Conservation (phyloP, 2,797 vertebrate genomes). For the Xenops minutus region DNA sequence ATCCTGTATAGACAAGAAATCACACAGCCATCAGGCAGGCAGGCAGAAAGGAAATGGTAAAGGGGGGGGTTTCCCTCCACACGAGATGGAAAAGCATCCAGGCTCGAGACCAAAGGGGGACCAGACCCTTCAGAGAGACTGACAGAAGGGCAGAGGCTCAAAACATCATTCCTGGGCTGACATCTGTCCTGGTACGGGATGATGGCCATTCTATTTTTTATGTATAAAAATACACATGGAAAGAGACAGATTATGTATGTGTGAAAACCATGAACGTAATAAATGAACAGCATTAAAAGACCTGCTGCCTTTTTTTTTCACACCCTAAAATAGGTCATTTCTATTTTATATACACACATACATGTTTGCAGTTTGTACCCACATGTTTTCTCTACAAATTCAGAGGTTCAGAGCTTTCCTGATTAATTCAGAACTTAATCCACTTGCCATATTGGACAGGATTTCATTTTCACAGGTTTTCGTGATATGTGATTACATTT, state of each 20-base stretch:
- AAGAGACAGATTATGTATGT: background rate
- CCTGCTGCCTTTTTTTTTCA: background rate
- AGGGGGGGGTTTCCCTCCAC: background rate
- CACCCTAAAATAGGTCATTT: background rate
- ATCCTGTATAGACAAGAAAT: background rate
- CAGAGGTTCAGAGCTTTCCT: background rate
- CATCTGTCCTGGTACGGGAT: background rate
- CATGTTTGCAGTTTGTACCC: slow-evolving; percentile 23
- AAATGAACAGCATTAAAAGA: background rate
- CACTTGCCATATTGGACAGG: background rate
- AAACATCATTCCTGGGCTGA: background rate
- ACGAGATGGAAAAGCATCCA: background rate
- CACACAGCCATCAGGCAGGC: background rate
- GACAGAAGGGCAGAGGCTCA: background rate
- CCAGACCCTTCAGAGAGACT: background rate
- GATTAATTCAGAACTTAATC: background rate
- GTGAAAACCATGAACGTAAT: background rate
- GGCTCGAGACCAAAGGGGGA: background rate
- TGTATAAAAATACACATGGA: background rate
- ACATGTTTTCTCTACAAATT: slow-evolving; percentile 1
- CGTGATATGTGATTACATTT: background rate
- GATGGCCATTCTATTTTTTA: background rate
- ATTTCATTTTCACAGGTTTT: background rate
- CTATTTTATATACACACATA: slow-evolving; percentile 31
- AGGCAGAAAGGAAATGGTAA: background rate